A percentile compares a stretch with the other conserved stretches of the same genome.
Conservation (phyloP, 1,140 invertebrate species). For the Drosophila orosa region DNA sequence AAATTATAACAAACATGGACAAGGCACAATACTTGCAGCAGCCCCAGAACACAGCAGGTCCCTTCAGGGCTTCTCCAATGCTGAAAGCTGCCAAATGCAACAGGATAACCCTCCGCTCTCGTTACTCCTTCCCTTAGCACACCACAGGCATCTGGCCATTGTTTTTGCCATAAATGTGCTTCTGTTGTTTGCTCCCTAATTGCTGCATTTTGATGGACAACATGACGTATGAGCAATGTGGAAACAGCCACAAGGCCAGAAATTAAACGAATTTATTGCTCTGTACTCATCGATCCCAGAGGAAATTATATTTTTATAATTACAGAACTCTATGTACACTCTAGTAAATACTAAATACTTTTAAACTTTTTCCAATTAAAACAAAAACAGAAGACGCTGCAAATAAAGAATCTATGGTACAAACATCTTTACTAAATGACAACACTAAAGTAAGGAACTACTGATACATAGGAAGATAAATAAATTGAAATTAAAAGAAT, state of each 20-base stretch:
- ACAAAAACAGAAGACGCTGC: background rate
- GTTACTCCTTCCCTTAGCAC: background rate
- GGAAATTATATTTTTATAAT: background rate
- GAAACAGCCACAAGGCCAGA: background rate
- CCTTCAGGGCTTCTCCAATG: constrained; percentile 6
- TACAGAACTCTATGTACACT: background rate
- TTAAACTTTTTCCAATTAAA: background rate
- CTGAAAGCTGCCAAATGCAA: constrained; percentile 33
- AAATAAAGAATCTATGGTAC: background rate
- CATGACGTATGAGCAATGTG: constrained; percentile 2
- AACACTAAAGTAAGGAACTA: constrained; percentile 19
- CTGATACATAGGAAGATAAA: background rate
- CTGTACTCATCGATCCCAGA: background rate
- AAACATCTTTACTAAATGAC: constrained; percentile 12
- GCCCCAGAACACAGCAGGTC: constrained; percentile 23
- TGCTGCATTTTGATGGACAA: constrained; percentile 14
- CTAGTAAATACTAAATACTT: constrained; percentile 2
- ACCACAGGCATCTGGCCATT: constrained; percentile 23
- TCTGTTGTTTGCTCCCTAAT: constrained; percentile 29
- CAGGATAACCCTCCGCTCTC: constrained; percentile 9
- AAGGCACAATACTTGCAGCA: constrained; percentile 40
- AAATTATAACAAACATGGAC: constrained; percentile 49
- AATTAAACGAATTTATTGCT: background rate
- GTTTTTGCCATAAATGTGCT: constrained; percentile 30
- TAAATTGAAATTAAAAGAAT: constrained; percentile 6